phyloP scores from a whole-genome alignment of 2,797 vertebrate species.

The Scleropages formosus region DNA sequence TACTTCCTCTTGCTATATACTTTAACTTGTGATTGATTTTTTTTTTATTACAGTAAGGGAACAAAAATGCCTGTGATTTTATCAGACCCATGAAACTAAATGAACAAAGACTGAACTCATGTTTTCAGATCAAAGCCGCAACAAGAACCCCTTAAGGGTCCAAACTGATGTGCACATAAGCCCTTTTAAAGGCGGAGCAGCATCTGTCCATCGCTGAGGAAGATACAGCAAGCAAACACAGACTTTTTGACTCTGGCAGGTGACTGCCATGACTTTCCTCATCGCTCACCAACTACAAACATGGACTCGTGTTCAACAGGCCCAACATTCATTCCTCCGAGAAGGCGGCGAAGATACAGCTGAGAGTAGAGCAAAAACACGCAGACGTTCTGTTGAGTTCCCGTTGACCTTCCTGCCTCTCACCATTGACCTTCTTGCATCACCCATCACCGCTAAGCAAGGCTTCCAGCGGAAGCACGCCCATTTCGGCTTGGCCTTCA shows the following conservation, averaged over 20 bases:
- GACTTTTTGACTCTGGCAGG: too few species aligned
- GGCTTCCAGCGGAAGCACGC: constrained; percentile 45
- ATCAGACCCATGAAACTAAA: too few species aligned
- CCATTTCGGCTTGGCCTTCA: constrained; percentile 45
- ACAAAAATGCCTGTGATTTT: too few species aligned
- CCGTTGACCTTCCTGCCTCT: not conserved
- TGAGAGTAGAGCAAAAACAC: not conserved
- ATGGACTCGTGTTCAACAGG: not conserved
- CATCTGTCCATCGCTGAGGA: not conserved
- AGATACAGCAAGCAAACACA: not conserved
- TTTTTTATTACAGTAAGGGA: not conserved
- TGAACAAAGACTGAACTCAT: too few species aligned
- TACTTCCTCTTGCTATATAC: constrained; percentile 42
- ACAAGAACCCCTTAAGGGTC: too few species aligned
- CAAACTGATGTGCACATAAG: too few species aligned
- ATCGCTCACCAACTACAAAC: too few species aligned
- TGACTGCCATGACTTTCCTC: too few species aligned
- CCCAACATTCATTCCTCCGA: too few species aligned
- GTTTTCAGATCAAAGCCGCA: too few species aligned
- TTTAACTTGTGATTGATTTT: constrained; percentile 38
- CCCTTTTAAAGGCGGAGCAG: not conserved
- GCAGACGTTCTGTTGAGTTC: not conserved
- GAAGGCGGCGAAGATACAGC: too few species aligned
- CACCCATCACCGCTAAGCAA: constrained; percentile 53
- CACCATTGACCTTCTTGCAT: constrained; percentile 45